Evolutionary conservation across 2,888 invertebrate species (phyloP).

Genomic region (Conchocele bisecta): DNA sequence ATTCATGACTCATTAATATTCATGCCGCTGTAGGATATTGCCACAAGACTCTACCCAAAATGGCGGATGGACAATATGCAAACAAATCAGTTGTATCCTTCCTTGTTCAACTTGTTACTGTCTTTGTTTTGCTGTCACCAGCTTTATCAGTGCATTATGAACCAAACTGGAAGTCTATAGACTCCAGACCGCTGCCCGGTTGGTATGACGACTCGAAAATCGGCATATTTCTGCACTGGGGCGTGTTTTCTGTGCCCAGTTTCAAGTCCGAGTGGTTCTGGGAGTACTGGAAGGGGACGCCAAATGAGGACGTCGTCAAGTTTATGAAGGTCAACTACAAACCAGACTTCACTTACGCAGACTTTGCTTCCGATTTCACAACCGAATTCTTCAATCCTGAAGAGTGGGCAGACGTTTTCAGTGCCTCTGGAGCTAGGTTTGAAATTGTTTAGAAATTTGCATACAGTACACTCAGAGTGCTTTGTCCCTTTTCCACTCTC

Average conservation of each 20-base stretch:
- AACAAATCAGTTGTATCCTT: too few relatives aligned
- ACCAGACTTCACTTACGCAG: conserved; percentile 93
- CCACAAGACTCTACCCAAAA: too few relatives aligned
- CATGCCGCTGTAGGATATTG: too few relatives aligned
- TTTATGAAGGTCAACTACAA: conserved; percentile 93
- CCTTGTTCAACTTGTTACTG: too few relatives aligned
- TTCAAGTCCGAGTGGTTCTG: conserved; percentile 92
- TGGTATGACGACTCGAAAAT: conserved; percentile 84
- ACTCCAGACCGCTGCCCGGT: conserved; percentile 80
- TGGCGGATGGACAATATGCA: too few relatives aligned
- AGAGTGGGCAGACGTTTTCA: conserved; percentile 92
- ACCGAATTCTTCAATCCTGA: conserved; percentile 93
- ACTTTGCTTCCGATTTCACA: conserved; percentile 93
- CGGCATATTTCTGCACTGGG: conserved; percentile 84
- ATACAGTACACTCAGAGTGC: too few relatives aligned
- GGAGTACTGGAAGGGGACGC: conserved; percentile 88
- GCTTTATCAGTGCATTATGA: too few relatives aligned
- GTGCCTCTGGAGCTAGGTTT: conserved; percentile 93
- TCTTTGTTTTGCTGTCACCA: too few relatives aligned
- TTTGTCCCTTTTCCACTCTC: too few relatives aligned
- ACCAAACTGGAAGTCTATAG: conserved; percentile 78
- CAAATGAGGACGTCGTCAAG: conserved; percentile 66
- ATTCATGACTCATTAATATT: too few relatives aligned
- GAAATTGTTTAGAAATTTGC: too few relatives aligned
- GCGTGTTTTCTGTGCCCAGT: conserved; percentile 83